A percentile compares a stretch with the other conserved stretches of the same genome.
phyloP scores from a whole-genome alignment of 2,113 vertebrate genomes.

The Cyphomyrus plagiostoma region DNA sequence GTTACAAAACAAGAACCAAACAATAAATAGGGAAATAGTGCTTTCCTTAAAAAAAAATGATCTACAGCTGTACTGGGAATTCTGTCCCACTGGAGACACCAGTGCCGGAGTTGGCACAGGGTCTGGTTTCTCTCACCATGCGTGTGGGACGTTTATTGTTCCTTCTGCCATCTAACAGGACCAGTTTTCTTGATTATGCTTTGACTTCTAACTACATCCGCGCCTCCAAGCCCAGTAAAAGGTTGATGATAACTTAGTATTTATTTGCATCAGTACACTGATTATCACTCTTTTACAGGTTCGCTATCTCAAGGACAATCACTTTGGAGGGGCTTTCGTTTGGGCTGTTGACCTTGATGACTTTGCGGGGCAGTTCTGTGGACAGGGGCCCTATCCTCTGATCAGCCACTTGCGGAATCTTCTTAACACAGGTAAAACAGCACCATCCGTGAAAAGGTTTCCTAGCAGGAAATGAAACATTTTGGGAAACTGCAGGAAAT shows the following conservation, averaged over 20 bases:
- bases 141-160: not conserved
- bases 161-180: not conserved
- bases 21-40: not conserved
- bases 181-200: not conserved
- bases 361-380: conserved; percentile 64
- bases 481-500: not conserved
- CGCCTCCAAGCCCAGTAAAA: not conserved
- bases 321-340: conserved; percentile 66
- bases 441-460: not conserved
- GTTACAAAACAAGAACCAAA: not conserved
- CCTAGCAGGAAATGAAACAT: not conserved
- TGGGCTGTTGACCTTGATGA: conserved; percentile 72
- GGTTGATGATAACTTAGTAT: not conserved
- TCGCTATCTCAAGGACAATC: conserved; percentile 57
- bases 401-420: conserved; percentile 52
- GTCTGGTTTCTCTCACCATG: not conserved
- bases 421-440: conserved; percentile 45
- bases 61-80: not conserved
- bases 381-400: conserved; percentile 59
- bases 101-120: not conserved
- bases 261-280: not conserved
- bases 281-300: conserved; percentile 41
- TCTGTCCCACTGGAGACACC: not conserved
- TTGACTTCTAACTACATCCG: not conserved
- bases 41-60: not conserved